phyloP scores from a whole-genome alignment of 2,113 vertebrate species.

The Embiotoca jacksoni region DNA sequence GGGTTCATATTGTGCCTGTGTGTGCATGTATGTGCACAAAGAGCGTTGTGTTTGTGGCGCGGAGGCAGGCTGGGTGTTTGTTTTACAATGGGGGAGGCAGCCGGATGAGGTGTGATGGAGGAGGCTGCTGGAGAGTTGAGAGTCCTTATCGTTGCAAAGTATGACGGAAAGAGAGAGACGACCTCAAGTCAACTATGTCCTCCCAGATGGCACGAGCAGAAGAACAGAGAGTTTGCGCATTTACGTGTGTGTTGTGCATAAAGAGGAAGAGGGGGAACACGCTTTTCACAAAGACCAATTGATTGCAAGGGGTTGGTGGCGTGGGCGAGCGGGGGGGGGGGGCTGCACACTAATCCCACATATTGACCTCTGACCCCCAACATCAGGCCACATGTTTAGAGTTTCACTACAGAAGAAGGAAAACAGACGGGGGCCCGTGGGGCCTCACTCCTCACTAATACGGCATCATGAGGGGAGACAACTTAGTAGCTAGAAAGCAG shows the following conservation, averaged over 20 bases:
- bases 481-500: constrained; percentile 31
- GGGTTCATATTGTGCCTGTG: background rate
- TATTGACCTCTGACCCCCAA: constrained; percentile 76
- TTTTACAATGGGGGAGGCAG: constrained; percentile 5
- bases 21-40: background rate
- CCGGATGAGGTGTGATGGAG: constrained; percentile 27
- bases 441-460: constrained; percentile 40
- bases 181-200: constrained; percentile 19
- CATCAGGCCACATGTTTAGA: constrained; percentile 76
- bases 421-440: constrained; percentile 62
- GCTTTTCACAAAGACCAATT: constrained; percentile 73
- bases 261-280: constrained; percentile 1
- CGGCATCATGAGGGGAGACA: constrained; percentile 24
- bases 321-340: constrained; percentile 21
- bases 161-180: constrained; percentile 27
- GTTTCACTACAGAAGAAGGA: constrained; percentile 64
- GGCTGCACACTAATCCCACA: constrained; percentile 64
- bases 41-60: constrained; percentile 4
- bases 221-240: constrained; percentile 34
- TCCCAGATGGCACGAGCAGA: background rate
- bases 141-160: constrained; percentile 50
- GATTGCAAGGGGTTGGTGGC: constrained; percentile 47
- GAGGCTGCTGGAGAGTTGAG: constrained; percentile 19
- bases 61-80: background rate
- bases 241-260: constrained; percentile 25